Evolutionary conservation across 2,888 invertebrate species (phyloP).

Genomic region (Timema cristinae): DNA sequence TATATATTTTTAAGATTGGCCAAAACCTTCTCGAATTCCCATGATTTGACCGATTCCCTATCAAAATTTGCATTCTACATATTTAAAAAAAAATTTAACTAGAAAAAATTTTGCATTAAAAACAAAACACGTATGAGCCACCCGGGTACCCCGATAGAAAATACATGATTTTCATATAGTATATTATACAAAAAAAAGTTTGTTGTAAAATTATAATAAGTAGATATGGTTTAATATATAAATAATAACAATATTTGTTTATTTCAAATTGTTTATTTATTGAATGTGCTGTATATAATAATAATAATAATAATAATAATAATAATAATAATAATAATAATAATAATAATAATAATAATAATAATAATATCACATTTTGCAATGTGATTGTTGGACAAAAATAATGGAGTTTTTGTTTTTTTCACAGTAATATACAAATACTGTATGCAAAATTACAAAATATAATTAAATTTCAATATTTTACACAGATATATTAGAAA

Average conservation of each 20-base stretch:
- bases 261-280: slow-evolving; percentile 14
- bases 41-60: no score
- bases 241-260: slow-evolving; percentile 7
- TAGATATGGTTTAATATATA: not conserved
- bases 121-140: slow-evolving; percentile 6
- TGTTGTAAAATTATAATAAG: slow-evolving; percentile 11
- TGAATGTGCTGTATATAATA: slow-evolving; percentile 9
- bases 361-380: slow-evolving; percentile 16
- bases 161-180: slow-evolving; percentile 11
- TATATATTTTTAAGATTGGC: no score
- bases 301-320: no score
- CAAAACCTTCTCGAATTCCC: no score
- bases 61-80: no score
- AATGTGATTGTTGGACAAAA: slow-evolving; percentile 14
- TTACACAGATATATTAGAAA: slow-evolving; percentile 15
- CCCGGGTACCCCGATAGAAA: slow-evolving; percentile 15
- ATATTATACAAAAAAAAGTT: not conserved
- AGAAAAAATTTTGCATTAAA: not conserved
- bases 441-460: slow-evolving; percentile 9
- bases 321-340: no score
- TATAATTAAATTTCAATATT: not conserved
- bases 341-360: slow-evolving; percentile 13
- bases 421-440: slow-evolving; percentile 18
- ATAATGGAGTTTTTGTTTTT: slow-evolving; percentile 1
- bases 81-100: not conserved